Percentiles rank a stretch among this genome's conserved stretches.
phyloP scores from a whole-genome alignment of 2,797 vertebrate genomes.

The Enteromius trimaculatus region DNA sequence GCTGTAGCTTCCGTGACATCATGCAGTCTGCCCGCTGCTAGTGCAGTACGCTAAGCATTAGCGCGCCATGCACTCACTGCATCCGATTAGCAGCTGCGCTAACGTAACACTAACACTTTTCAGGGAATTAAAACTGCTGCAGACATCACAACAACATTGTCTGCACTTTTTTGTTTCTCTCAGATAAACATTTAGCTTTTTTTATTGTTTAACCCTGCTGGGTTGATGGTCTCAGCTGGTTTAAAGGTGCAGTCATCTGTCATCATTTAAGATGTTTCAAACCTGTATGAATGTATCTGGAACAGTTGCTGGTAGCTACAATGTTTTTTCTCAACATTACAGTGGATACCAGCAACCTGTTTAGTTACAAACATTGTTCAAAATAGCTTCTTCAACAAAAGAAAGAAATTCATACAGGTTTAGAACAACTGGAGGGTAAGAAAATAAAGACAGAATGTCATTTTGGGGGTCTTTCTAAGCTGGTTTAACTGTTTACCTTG shows the following conservation, averaged over 20 bases:
- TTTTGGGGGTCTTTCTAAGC: neutral
- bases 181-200: neutral
- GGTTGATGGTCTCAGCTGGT: neutral
- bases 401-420: neutral
- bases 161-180: neutral
- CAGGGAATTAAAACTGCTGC: neutral
- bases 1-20: conserved; percentile 78
- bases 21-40: conserved; percentile 60
- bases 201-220: neutral
- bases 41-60: conserved; percentile 35
- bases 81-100: conserved; percentile 6
- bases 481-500: neutral
- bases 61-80: conserved; percentile 33
- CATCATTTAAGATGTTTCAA: neutral
- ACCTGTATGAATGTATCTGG: neutral
- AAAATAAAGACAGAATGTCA: neutral
- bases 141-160: neutral
- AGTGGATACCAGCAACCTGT: neutral
- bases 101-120: conserved; percentile 12
- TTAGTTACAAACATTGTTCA: neutral
- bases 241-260: neutral
- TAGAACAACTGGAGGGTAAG: neutral
- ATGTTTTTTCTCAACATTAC: neutral
- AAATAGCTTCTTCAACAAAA: neutral
- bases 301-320: neutral